Conservation (phyloP, 2,113 vertebrate species). For the Ptilonorhynchus violaceus region DNA sequence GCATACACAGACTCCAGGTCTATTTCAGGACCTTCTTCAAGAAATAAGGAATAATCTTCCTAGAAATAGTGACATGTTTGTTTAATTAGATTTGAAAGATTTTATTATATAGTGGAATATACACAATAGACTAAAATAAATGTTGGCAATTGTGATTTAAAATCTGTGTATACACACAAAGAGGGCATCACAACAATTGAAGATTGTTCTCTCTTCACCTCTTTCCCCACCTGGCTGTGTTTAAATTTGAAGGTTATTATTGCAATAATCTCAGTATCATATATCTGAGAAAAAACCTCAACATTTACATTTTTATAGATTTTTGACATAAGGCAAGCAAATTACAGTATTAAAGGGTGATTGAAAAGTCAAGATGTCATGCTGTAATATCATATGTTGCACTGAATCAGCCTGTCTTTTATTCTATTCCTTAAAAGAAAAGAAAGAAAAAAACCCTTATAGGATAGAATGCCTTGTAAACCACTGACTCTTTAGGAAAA, state of each 20-base stretch:
- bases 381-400: not conserved
- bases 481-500: not conserved
- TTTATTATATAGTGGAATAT: not conserved
- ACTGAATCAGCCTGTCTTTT: not conserved
- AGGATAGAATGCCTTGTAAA: not conserved
- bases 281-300: not conserved
- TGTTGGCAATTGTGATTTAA: not conserved
- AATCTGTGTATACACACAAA: not conserved
- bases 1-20: not conserved
- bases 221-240: not conserved
- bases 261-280: not conserved
- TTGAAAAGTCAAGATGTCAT: not conserved
- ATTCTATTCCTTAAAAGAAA: not conserved
- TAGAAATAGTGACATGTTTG: not conserved
- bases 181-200: not conserved
- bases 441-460: accelerated
- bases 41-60: not conserved
- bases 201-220: not conserved
- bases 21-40: not conserved
- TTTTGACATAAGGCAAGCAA: not conserved
- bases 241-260: not conserved
- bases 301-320: not conserved
- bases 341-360: not conserved
- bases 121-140: not conserved
- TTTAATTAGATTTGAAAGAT: not conserved